Conservation (phyloP, 2,113 vertebrate genomes). For the Podarcis cretensis region DNA sequence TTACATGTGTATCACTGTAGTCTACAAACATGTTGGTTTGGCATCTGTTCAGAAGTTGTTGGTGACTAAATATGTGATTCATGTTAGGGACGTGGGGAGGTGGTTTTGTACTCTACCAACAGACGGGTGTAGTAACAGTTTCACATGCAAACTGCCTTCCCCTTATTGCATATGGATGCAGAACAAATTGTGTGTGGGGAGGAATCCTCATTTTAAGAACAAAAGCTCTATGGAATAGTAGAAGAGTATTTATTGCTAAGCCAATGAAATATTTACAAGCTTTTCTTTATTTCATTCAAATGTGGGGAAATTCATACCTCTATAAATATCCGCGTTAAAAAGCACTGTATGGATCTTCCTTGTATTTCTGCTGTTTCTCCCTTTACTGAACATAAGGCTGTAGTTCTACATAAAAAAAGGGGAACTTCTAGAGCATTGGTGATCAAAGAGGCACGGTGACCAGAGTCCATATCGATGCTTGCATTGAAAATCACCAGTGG, state of each 20-base stretch:
- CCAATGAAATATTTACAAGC: background rate
- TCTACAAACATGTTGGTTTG: background rate
- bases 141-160: conserved; percentile 18
- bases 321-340: background rate
- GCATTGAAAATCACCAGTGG: background rate
- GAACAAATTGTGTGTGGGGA: conserved; percentile 19
- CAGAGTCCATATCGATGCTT: background rate
- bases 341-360: background rate
- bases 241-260: background rate
- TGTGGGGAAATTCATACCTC: background rate
- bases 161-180: background rate
- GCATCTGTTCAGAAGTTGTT: conserved; percentile 26
- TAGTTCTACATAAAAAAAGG: background rate
- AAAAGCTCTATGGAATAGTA: background rate
- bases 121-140: background rate
- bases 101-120: background rate
- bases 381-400: background rate
- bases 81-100: background rate
- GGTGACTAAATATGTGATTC: conserved; percentile 10
- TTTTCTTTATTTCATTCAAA: background rate
- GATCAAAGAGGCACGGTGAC: background rate
- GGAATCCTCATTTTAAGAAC: conserved; percentile 5
- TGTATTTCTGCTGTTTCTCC: background rate
- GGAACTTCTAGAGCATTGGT: background rate
- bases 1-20: background rate